Evolutionary conservation across 2,888 invertebrate genomes (phyloP).

Genomic region (Drosophila setosimentum): DNA sequence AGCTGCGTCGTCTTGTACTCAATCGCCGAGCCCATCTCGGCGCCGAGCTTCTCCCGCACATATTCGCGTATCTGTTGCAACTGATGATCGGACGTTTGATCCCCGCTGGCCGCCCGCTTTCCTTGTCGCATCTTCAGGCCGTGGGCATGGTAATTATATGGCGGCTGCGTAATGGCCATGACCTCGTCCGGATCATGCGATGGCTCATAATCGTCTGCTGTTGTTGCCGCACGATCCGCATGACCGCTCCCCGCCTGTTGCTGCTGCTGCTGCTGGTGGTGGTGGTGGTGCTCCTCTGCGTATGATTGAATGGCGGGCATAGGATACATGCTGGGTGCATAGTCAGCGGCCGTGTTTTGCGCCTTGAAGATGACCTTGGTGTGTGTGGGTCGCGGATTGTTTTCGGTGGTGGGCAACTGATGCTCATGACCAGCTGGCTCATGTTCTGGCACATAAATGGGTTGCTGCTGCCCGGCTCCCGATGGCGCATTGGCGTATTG

Average conservation of each 20-base stretch:
- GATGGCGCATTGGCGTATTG: slow-evolving; percentile 44
- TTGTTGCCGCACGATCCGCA: slow-evolving; percentile 25
- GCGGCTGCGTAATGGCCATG: slow-evolving; percentile 77
- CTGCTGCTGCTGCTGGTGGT: slow-evolving; percentile 42
- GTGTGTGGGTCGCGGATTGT: slow-evolving; percentile 84
- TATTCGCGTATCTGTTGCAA: slow-evolving; percentile 70
- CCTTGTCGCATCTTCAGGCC: slow-evolving; percentile 57
- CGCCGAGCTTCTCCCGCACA: slow-evolving; percentile 81
- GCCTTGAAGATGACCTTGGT: slow-evolving; percentile 83
- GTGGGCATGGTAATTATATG: slow-evolving; percentile 84
- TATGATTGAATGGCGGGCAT: slow-evolving; percentile 76
- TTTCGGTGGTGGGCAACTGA: slow-evolving; percentile 78
- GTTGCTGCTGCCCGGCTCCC: slow-evolving; percentile 36
- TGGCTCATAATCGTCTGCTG: slow-evolving; percentile 39
- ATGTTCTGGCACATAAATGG: slow-evolving; percentile 73
- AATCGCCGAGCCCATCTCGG: slow-evolving; percentile 73
- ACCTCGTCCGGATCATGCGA: slow-evolving; percentile 27
- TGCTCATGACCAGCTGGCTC: slow-evolving; percentile 49
- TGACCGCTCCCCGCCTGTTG: slow-evolving; percentile 43
- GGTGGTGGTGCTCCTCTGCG: slow-evolving; percentile 61
- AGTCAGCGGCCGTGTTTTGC: slow-evolving; percentile 57
- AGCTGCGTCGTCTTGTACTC: slow-evolving; percentile 80
- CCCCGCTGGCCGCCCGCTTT: slow-evolving; percentile 54
- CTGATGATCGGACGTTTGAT: slow-evolving; percentile 52
- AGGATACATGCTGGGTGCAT: slow-evolving; percentile 68